These are phyloP conservation scores for Bellardia bayeri DNA, from an alignment of 2,888 invertebrate species.

Conservation along the genomic window DNA sequence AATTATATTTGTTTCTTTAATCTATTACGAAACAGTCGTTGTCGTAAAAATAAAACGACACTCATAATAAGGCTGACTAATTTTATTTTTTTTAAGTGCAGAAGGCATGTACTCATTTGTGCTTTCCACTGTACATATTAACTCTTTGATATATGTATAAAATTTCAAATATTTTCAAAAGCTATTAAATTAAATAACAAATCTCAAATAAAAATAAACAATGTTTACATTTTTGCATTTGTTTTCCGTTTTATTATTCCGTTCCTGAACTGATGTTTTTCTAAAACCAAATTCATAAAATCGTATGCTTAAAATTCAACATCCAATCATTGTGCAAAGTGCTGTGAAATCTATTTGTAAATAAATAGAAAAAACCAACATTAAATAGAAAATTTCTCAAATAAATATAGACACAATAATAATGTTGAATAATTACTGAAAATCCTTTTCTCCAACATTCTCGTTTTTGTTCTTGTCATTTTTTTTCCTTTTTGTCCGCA, in stretches of 20 bases:
- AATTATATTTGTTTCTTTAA: too few species aligned
- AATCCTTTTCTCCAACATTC: slow-evolving; percentile 45
- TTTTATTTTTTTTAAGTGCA: too few species aligned
- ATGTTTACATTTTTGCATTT: slow-evolving; percentile 11
- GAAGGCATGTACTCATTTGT: too few species aligned
- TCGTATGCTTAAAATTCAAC: neutral
- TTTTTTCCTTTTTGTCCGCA: slow-evolving; percentile 5
- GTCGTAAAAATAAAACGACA: too few species aligned
- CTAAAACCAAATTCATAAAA: neutral
- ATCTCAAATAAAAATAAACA: too few species aligned
- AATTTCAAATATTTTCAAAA: too few species aligned
- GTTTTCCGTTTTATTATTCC: neutral
- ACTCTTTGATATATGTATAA: too few species aligned
- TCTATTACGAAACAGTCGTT: too few species aligned
- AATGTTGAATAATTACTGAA: slow-evolving; percentile 60
- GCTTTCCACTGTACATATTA: too few species aligned
- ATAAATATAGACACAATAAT: slow-evolving; percentile 64
- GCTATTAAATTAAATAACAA: too few species aligned
- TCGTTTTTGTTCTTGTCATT: neutral
- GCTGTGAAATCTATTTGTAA: slow-evolving; percentile 32
- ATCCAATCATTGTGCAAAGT: neutral
- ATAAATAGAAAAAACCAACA: slow-evolving; percentile 21
- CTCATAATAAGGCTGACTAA: too few species aligned
- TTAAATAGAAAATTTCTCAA: slow-evolving; percentile 38
- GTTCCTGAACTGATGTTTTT: neutral